A percentile compares a stretch with the other conserved stretches of the same genome.
These are phyloP conservation scores for Microtus ochrogaster DNA, from an alignment of 2,113 vertebrate species.

Conservation along the genomic window DNA sequence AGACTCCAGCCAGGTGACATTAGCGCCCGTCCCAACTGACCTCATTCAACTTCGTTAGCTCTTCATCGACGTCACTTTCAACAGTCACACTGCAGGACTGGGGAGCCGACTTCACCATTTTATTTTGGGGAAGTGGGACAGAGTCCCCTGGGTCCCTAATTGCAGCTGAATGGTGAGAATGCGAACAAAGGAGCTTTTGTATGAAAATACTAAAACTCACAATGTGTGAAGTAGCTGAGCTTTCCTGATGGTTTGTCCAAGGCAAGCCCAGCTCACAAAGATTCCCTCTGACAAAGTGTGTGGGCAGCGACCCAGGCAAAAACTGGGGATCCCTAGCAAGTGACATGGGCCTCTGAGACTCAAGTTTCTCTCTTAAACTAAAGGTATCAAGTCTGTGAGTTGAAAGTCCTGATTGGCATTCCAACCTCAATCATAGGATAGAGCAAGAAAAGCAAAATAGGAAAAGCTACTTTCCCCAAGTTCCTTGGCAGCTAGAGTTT, in stretches of 20 bases:
- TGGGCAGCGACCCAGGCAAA: not conserved
- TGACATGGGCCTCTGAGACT: not conserved
- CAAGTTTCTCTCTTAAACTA: not conserved
- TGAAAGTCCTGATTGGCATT: not conserved
- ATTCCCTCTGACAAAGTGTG: not conserved
- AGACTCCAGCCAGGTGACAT: not conserved
- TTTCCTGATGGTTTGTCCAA: not conserved
- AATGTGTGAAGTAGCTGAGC: not conserved
- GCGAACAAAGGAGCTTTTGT: not conserved
- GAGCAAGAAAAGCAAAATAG: not conserved
- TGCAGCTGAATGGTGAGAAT: not conserved
- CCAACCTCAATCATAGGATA: not conserved
- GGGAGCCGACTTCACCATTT: not conserved
- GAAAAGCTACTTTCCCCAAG: not conserved
- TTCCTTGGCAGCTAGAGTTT: not conserved
- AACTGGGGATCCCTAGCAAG: not conserved
- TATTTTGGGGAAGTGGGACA: not conserved
- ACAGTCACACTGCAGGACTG: rapidly evolving
- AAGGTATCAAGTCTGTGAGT: not conserved
- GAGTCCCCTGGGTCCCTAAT: not conserved
- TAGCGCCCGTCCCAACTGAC: not conserved
- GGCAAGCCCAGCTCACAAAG: not conserved
- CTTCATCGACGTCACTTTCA: not conserved
- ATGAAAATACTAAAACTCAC: not conserved
- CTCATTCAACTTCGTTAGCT: not conserved